phyloP scores from a whole-genome alignment of 2,113 vertebrate species.

The Eidolon helvum region DNA sequence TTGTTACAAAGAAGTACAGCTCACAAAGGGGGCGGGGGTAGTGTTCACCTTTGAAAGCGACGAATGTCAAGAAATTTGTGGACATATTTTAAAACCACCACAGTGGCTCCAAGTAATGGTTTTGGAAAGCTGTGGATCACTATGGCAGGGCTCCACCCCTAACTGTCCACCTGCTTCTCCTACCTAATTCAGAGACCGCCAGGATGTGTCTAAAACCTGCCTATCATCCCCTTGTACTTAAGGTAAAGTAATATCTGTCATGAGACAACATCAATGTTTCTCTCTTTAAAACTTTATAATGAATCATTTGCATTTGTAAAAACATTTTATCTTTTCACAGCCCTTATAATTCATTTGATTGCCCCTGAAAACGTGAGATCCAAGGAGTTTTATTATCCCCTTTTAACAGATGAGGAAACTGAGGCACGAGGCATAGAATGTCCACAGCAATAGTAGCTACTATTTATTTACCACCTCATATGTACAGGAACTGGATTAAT shows the following conservation, averaged over 20 bases:
- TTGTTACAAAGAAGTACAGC: not conserved
- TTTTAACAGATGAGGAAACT: not conserved
- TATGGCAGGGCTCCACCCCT: no score
- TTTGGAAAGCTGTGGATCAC: not conserved
- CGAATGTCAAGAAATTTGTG: not conserved
- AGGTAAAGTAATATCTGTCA: not conserved
- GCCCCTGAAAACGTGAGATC: not conserved
- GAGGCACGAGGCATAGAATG: not conserved
- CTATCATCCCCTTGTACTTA: not conserved
- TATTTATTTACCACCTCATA: not conserved
- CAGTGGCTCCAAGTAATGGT: no score
- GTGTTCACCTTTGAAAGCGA: not conserved
- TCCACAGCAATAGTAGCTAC: not conserved
- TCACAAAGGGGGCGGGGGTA: no score
- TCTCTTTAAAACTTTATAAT: not conserved
- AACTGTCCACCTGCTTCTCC: no score
- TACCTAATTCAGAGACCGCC: not conserved
- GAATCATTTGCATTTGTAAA: not conserved
- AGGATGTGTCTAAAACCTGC: not conserved
- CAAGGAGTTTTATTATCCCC: not conserved
- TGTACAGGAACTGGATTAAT: not conserved
- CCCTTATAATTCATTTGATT: not conserved
- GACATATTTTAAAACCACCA: not conserved
- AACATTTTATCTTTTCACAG: not conserved
- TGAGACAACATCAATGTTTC: not conserved